Conservation (phyloP, 2,888 invertebrate species). For the Xestia rhomboidea region DNA sequence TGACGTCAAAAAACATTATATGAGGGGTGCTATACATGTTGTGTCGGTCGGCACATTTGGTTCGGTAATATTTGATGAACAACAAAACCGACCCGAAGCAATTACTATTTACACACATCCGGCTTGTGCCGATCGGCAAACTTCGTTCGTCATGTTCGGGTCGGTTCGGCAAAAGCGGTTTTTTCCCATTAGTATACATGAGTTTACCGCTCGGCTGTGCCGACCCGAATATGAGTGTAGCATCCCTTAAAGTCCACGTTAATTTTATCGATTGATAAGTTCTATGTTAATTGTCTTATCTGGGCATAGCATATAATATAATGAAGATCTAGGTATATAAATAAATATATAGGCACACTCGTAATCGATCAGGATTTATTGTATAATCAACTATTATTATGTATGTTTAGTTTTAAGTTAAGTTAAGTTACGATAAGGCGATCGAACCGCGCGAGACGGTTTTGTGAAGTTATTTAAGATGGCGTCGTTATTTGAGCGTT, state of each 20-base stretch:
- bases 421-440: constrained; percentile 44
- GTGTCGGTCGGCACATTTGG: not conserved
- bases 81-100: not conserved
- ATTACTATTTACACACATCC: not conserved
- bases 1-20: constrained; percentile 12
- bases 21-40: not conserved
- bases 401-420: constrained; percentile 49
- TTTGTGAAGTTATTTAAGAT: not conserved
- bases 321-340: constrained; percentile 26
- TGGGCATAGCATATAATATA: constrained; percentile 80
- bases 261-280: constrained; percentile 27
- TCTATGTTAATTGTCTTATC: constrained; percentile 69
- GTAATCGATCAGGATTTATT: constrained; percentile 26
- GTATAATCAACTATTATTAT: constrained; percentile 39
- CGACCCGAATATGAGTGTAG: not conserved
- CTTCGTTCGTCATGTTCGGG: not conserved
- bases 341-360: constrained; percentile 50
- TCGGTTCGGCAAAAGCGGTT: not conserved
- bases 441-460: constrained; percentile 47
- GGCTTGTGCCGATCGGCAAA: not conserved
- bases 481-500: constrained; percentile 30
- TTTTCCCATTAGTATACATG: not conserved
- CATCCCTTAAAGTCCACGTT: constrained; percentile 1
- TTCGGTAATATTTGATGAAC: not conserved
- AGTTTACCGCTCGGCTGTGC: not conserved